Evolutionary conservation across 2,113 vertebrate species (phyloP).

Genomic region (Oenanthe oenanthe): DNA sequence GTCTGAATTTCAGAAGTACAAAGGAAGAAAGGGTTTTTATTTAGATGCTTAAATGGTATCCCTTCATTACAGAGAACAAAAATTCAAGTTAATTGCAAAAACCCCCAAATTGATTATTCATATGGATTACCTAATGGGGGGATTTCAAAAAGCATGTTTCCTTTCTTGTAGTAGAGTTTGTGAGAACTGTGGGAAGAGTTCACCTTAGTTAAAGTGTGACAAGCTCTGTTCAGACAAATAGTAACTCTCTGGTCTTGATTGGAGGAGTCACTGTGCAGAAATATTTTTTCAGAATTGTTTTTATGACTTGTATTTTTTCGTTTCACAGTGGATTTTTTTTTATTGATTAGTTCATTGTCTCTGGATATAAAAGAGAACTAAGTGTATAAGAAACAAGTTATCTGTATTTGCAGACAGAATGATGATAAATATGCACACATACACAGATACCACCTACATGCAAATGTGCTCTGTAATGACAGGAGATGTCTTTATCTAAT

Average conservation of each 20-base stretch:
- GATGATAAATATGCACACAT: background rate
- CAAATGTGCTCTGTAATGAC: background rate
- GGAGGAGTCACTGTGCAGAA: background rate
- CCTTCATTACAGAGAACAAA: background rate
- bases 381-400: background rate
- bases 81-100: background rate
- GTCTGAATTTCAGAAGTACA: background rate
- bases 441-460: background rate
- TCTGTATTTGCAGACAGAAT: background rate
- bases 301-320: background rate
- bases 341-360: background rate
- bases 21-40: background rate
- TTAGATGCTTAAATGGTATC: background rate
- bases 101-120: rapidly evolving
- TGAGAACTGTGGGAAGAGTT: background rate
- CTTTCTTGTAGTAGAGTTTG: background rate
- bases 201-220: background rate
- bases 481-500: background rate
- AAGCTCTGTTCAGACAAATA: background rate
- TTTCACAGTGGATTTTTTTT: background rate
- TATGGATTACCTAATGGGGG: rapidly evolving
- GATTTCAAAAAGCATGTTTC: background rate
- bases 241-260: background rate
- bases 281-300: background rate
- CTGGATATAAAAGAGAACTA: background rate